These are phyloP conservation scores for Stichodactyla mertensii DNA, from an alignment of 64 coral and sea anemone genomes.

Conservation along the genomic window DNA sequence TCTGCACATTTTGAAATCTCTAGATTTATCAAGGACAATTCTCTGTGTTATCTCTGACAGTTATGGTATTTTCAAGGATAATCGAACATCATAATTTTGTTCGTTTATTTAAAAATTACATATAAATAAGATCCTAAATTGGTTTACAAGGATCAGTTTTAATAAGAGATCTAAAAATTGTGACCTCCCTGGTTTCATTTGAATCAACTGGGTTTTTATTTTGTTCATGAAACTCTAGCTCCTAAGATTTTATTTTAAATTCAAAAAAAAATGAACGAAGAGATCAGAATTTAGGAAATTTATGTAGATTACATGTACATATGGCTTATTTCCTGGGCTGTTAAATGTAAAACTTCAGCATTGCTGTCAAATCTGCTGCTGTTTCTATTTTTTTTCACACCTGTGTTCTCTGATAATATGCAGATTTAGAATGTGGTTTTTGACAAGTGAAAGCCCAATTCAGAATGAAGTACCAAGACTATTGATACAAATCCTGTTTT, in stretches of 20 bases:
- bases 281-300: neutral
- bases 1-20: neutral
- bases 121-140: neutral
- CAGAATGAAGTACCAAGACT: neutral
- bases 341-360: neutral
- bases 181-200: neutral
- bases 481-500: neutral
- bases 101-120: neutral
- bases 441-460: slow-evolving; percentile 4
- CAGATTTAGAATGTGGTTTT: slow-evolving; percentile 11
- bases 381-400: neutral
- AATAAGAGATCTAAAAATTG: neutral
- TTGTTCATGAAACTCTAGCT: neutral
- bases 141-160: neutral
- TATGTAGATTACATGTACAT: neutral
- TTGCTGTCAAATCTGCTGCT: neutral
- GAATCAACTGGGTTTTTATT: neutral
- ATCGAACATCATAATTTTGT: neutral
- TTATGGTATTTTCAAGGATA: neutral
- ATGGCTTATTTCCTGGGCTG: neutral
- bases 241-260: neutral
- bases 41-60: neutral
- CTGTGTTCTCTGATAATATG: neutral
- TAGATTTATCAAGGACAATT: neutral
- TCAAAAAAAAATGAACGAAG: neutral